Conservation (phyloP, 2,113 vertebrate genomes). For the Nanorana parkeri region DNA sequence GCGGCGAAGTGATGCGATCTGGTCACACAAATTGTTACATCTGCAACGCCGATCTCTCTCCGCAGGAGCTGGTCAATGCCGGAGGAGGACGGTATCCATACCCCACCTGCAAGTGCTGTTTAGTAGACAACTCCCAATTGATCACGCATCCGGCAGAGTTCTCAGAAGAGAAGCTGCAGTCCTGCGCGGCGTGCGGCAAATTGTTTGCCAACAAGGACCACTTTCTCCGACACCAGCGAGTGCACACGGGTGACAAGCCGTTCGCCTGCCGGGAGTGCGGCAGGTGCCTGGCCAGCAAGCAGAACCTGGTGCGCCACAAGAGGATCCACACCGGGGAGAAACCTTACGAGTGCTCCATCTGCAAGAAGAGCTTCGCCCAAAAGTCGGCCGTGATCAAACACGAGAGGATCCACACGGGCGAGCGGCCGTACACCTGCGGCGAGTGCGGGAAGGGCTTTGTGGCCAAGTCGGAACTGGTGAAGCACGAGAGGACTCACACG, state of each 20-base stretch:
- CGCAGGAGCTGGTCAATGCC: too few species aligned
- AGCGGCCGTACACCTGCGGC: slow-evolving; percentile 13
- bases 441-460: slow-evolving; percentile 41
- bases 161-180: too few species aligned
- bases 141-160: too few species aligned
- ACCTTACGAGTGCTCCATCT: not conserved
- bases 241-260: slow-evolving; percentile 7
- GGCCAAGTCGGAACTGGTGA: not conserved
- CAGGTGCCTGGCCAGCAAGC: not conserved
- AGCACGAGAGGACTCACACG: slow-evolving; percentile 15
- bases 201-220: too few species aligned
- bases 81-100: too few species aligned
- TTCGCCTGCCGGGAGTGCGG: not conserved
- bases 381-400: slow-evolving; percentile 16
- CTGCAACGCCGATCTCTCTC: too few species aligned
- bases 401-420: slow-evolving; percentile 20
- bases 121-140: too few species aligned
- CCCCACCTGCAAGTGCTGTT: too few species aligned
- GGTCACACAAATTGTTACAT: too few species aligned
- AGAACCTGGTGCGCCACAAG: not conserved
- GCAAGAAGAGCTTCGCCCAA: not conserved
- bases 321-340: not conserved
- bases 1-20: too few species aligned
- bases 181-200: too few species aligned
- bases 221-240: not conserved